These are phyloP conservation scores for Gadopsis bispinosus DNA, from an alignment of 2,797 vertebrate species.

Conservation along the genomic window DNA sequence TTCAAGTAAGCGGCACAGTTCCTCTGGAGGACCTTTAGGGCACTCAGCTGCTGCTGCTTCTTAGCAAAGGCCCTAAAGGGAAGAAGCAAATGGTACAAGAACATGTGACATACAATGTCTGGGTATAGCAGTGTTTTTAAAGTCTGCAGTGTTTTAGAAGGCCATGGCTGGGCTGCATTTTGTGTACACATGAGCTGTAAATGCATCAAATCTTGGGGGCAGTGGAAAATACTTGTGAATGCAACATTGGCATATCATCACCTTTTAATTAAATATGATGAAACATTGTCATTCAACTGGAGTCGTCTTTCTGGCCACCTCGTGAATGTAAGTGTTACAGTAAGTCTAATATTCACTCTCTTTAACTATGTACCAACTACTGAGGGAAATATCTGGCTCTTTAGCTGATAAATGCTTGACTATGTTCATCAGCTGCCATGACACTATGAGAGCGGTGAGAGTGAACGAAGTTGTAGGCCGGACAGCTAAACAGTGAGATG, in stretches of 20 bases:
- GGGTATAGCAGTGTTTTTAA: not conserved
- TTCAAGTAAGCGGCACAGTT: conserved; percentile 97
- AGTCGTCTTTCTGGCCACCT: not conserved
- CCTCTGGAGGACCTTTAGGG: conserved; percentile 95
- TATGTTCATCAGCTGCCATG: not conserved
- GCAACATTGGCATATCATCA: not conserved
- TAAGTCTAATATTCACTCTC: not conserved
- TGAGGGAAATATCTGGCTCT: not conserved
- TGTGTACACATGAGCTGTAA: not conserved
- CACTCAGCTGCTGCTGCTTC: conserved; percentile 97
- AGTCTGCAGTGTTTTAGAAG: not conserved
- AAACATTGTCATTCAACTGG: not conserved
- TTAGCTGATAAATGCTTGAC: not conserved
- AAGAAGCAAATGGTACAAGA: conserved; percentile 20
- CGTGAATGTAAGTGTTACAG: not conserved
- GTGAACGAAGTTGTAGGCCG: not conserved
- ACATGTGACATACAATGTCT: not conserved
- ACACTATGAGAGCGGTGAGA: not conserved
- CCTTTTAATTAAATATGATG: not conserved
- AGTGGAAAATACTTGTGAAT: not conserved
- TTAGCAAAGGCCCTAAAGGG: conserved; percentile 92
- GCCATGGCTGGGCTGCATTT: not conserved
- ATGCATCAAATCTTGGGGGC: not conserved
- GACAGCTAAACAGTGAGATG: no score
- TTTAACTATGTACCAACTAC: not conserved